phyloP scores from a whole-genome alignment of 2,888 invertebrate genomes.

The Acanthosepion lycidas region DNA sequence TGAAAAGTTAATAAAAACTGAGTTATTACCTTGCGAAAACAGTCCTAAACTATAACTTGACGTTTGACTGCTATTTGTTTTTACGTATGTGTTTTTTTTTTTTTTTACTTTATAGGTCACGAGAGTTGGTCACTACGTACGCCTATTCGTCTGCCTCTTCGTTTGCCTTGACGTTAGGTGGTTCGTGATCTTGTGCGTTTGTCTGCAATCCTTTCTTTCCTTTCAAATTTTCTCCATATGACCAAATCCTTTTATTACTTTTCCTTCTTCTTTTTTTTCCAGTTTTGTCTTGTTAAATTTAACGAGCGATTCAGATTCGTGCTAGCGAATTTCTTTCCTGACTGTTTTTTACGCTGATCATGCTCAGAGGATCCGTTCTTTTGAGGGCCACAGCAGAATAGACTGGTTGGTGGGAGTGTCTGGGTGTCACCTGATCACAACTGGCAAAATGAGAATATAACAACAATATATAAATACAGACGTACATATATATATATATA shows the following conservation, averaged over 20 bases:
- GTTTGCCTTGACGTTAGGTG: too few relatives aligned
- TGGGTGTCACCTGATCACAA: background rate
- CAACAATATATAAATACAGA: background rate
- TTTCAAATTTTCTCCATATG: too few relatives aligned
- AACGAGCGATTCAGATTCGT: background rate
- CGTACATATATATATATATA: background rate
- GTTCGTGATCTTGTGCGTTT: too few relatives aligned
- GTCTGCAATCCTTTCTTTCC: too few relatives aligned
- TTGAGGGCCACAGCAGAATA: background rate
- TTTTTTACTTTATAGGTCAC: background rate
- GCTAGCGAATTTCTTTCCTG: background rate
- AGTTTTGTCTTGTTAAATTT: background rate
- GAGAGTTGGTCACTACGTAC: background rate
- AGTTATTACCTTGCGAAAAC: background rate
- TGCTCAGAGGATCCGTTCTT: background rate
- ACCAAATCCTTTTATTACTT: too few relatives aligned
- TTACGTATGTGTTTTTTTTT: background rate
- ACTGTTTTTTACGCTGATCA: background rate
- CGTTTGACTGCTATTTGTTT: background rate
- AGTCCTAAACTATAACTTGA: background rate
- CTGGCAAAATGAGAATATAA: background rate
- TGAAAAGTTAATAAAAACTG: background rate
- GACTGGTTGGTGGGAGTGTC: background rate
- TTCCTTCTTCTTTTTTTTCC: too few relatives aligned
- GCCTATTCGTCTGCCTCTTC: background rate